Evolutionary conservation across 1,140 invertebrate species (phyloP).

Genomic region (Lutraria rhynchaena): DNA sequence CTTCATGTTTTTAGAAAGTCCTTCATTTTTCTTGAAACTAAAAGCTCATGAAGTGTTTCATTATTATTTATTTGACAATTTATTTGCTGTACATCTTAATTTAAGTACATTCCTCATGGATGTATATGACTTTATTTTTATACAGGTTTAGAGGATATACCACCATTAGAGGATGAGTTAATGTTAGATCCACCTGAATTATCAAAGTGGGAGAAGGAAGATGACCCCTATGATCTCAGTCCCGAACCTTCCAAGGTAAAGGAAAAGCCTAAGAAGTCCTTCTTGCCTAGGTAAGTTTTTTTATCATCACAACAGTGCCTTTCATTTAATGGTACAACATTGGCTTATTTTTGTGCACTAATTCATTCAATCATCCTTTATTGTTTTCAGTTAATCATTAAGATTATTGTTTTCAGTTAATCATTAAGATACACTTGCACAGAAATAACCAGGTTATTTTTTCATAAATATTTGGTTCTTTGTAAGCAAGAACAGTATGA

Average conservation of each 20-base stretch:
- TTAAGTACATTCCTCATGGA: background rate
- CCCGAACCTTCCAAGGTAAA: slow-evolving; percentile 29
- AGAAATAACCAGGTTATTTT: too few species aligned
- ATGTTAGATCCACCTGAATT: slow-evolving; percentile 56
- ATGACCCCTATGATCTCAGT: slow-evolving; percentile 48
- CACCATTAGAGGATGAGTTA: slow-evolving; percentile 36
- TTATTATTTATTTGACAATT: background rate
- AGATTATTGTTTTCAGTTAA: too few species aligned
- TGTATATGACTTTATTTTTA: background rate
- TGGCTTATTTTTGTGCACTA: too few species aligned
- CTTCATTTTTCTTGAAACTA: too few species aligned
- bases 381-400: too few species aligned
- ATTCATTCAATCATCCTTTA: too few species aligned
- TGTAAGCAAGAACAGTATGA: too few species aligned
- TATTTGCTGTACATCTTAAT: background rate
- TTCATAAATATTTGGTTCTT: too few species aligned
- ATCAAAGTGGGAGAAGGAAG: slow-evolving; percentile 48
- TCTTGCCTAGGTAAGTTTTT: slow-evolving; percentile 54
- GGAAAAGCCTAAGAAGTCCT: slow-evolving; percentile 42
- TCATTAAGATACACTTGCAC: too few species aligned
- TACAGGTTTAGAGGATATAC: slow-evolving; percentile 51
- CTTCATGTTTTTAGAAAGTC: too few species aligned
- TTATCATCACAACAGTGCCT: too few species aligned
- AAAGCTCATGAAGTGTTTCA: background rate
- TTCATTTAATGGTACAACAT: too few species aligned